These are phyloP conservation scores for Folsomia manolachei DNA, from an alignment of 2,888 invertebrate species.

Conservation along the genomic window DNA sequence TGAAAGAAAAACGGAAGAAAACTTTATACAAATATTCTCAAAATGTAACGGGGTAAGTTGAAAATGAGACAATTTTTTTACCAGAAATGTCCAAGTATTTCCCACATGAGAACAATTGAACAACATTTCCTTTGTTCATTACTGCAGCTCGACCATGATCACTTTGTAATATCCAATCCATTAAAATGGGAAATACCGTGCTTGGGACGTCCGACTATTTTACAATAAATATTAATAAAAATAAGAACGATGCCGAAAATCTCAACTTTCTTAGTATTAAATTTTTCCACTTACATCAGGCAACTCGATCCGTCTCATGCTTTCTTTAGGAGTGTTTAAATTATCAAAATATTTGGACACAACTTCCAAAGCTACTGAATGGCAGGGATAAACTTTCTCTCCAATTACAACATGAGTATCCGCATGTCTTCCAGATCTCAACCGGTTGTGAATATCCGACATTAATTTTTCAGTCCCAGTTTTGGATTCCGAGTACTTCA, in stretches of 20 bases:
- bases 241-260: neutral
- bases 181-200: constrained; percentile 38
- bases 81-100: constrained; percentile 36
- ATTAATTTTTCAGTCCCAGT: constrained; percentile 31
- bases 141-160: constrained; percentile 25
- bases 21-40: too few species aligned
- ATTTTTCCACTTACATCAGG: constrained; percentile 34
- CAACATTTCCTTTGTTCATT: constrained; percentile 38
- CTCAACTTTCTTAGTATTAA: neutral
- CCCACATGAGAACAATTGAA: constrained; percentile 36
- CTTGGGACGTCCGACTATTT: constrained; percentile 26
- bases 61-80: constrained; percentile 4
- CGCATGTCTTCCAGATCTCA: constrained; percentile 39
- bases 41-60: neutral
- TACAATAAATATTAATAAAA: neutral
- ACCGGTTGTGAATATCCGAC: constrained; percentile 33
- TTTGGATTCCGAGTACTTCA: constrained; percentile 20
- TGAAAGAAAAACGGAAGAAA: too few species aligned
- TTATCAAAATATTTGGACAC: constrained; percentile 46
- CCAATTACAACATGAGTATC: constrained; percentile 45
- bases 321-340: constrained; percentile 32
- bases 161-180: constrained; percentile 48
- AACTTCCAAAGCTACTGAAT: constrained; percentile 40
- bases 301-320: constrained; percentile 35
- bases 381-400: constrained; percentile 41